A percentile compares a stretch with the other conserved stretches of the same genome.
phyloP scores from a whole-genome alignment of 2,888 invertebrate genomes.

The Drosophila meridionalis region DNA sequence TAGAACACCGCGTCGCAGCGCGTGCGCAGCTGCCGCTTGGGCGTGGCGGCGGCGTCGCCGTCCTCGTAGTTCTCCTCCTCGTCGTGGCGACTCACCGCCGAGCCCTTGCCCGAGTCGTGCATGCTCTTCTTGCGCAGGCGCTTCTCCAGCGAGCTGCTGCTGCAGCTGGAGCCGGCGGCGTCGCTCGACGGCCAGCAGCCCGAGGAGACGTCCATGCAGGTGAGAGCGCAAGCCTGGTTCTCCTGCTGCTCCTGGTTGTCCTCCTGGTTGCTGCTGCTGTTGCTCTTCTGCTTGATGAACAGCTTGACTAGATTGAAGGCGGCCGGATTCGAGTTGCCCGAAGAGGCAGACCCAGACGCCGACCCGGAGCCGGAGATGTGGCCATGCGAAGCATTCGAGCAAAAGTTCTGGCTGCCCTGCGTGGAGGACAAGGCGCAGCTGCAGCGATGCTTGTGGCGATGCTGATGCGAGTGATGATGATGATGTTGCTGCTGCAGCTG shows the following conservation, averaged over 20 bases:
- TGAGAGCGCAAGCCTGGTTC: slow-evolving; percentile 82
- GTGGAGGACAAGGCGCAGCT: slow-evolving; percentile 60
- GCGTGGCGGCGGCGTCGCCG: slow-evolving; percentile 45
- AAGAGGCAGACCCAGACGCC: slow-evolving; percentile 80
- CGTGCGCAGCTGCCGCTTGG: slow-evolving; percentile 58
- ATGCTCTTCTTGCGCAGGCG: slow-evolving; percentile 85
- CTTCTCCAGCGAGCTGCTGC: slow-evolving; percentile 84
- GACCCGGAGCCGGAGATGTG: slow-evolving; percentile 82
- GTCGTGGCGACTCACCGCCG: slow-evolving; percentile 84
- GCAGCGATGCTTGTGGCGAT: slow-evolving; percentile 75
- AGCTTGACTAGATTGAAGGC: slow-evolving; percentile 93
- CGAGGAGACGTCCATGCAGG: slow-evolving; percentile 91
- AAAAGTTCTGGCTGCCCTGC: slow-evolving; percentile 74
- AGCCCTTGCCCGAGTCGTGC: slow-evolving; percentile 85
- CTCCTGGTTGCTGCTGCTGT: slow-evolving; percentile 90
- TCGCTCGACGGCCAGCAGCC: slow-evolving; percentile 90
- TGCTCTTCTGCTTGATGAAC: slow-evolving; percentile 95
- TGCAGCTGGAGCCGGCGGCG: slow-evolving; percentile 82
- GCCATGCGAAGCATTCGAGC: slow-evolving; percentile 52
- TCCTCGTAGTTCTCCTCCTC: slow-evolving; percentile 83
- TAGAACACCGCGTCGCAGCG: slow-evolving; percentile 73
- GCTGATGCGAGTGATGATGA: slow-evolving; percentile 47
- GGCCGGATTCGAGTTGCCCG: slow-evolving; percentile 87
- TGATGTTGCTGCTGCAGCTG: slow-evolving; percentile 56
- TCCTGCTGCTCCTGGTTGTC: slow-evolving; percentile 86